phyloP scores from a whole-genome alignment of 64 coral and sea anemone genomes.

The Porites lutea region DNA sequence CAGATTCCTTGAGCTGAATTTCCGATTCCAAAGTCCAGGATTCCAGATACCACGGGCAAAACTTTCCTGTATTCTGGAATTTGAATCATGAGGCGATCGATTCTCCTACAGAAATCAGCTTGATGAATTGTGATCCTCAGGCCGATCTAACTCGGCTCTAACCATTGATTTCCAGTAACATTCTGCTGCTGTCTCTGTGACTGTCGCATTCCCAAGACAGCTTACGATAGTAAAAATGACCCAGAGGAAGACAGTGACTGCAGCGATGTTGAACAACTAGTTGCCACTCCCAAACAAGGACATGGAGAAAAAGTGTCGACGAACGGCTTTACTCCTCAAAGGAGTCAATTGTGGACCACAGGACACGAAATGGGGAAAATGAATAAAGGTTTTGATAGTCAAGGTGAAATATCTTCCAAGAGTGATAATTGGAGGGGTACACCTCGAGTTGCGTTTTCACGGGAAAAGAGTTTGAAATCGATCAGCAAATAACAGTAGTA shows the following conservation, averaged over 20 bases:
- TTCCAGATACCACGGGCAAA: too few species aligned
- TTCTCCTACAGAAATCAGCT: too few species aligned
- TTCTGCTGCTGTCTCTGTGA: slow-evolving; percentile 50
- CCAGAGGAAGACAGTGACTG: slow-evolving; percentile 2
- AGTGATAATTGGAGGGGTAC: slow-evolving; percentile 10
- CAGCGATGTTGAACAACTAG: slow-evolving; percentile 18
- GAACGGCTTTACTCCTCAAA: neutral
- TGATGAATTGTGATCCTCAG: too few species aligned
- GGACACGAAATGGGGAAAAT: neutral
- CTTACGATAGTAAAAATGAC: slow-evolving; percentile 1
- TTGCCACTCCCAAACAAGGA: neutral
- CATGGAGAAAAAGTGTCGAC: neutral
- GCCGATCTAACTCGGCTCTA: neutral
- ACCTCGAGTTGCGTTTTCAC: neutral
- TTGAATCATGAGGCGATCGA: too few species aligned
- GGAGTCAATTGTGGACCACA: neutral
- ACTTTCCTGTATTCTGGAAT: too few species aligned
- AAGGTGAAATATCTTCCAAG: neutral
- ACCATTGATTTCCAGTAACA: neutral
- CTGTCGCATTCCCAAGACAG: slow-evolving; percentile 44
- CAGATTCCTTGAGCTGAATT: too few species aligned
- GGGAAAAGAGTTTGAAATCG: neutral
- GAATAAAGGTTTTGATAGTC: slow-evolving; percentile 5
- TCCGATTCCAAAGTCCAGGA: too few species aligned
- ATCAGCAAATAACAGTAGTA: too few species aligned